These are phyloP conservation scores for Agrochola lota DNA, from an alignment of 2,888 invertebrate genomes.

Conservation along the genomic window DNA sequence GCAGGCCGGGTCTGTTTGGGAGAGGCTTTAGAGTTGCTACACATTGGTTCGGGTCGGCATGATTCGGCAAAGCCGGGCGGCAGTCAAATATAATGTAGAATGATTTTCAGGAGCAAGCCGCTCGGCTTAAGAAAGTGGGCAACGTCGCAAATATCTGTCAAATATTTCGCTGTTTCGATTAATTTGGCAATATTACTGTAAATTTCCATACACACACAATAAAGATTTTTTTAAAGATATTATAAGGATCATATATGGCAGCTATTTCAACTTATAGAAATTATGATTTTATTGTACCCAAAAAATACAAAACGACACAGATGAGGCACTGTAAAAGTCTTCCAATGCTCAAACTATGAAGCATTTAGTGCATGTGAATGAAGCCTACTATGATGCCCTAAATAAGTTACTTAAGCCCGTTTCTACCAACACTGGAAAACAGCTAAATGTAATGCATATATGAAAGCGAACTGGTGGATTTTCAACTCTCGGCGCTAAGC, in stretches of 20 bases:
- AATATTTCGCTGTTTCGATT: no score
- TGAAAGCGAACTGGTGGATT: background rate
- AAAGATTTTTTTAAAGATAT: no score
- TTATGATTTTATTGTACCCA: background rate
- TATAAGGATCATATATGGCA: background rate
- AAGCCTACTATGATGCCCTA: background rate
- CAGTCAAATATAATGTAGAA: background rate
- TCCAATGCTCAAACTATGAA: conserved; percentile 8
- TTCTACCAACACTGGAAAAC: background rate
- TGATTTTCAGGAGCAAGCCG: background rate
- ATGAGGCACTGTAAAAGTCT: conserved; percentile 9
- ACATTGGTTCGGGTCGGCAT: background rate
- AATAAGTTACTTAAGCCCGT: background rate
- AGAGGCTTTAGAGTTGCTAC: background rate
- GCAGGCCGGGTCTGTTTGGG: no score
- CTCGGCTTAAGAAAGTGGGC: background rate
- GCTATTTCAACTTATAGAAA: background rate
- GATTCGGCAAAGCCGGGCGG: background rate
- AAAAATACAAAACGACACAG: background rate
- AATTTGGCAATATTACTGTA: no score
- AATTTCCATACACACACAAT: background rate
- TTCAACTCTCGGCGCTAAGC: no score
- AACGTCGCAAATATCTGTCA: no score
- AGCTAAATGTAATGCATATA: background rate
- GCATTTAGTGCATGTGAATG: conserved; percentile 21